phyloP scores from a whole-genome alignment of 2,797 vertebrate genomes.

The Amblyraja radiata region DNA sequence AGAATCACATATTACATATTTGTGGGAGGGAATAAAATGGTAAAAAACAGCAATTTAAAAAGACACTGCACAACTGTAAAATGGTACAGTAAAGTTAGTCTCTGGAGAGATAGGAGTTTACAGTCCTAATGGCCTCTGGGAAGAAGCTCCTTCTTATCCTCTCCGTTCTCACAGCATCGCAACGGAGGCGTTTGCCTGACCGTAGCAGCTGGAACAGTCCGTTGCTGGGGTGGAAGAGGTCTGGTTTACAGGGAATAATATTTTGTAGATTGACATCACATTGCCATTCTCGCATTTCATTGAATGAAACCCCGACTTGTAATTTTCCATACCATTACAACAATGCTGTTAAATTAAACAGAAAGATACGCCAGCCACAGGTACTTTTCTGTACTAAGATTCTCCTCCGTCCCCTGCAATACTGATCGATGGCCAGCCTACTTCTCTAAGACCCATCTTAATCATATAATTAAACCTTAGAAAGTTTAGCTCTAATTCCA shows the following conservation, averaged over 20 bases:
- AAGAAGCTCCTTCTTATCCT: too few relatives aligned
- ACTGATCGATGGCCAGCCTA: neutral
- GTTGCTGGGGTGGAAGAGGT: too few relatives aligned
- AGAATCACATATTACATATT: too few relatives aligned
- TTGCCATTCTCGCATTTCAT: neutral
- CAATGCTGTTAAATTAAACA: neutral
- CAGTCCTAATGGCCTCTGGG: too few relatives aligned
- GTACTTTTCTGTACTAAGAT: neutral
- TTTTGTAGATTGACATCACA: neutral
- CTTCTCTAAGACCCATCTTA: neutral
- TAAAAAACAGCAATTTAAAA: too few relatives aligned
- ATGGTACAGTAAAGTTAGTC: too few relatives aligned
- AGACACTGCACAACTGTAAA: too few relatives aligned
- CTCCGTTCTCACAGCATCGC: too few relatives aligned
- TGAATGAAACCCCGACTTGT: neutral
- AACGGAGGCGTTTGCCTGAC: too few relatives aligned
- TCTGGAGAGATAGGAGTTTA: too few relatives aligned
- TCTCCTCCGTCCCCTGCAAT: neutral
- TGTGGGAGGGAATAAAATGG: too few relatives aligned
- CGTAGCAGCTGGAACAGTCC: too few relatives aligned
- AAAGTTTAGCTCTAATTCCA: conserved; percentile 44
- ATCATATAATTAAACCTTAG: neutral
- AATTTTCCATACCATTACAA: neutral
- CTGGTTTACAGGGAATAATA: neutral
- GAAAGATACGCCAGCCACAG: neutral